phyloP scores from a whole-genome alignment of 1,140 invertebrate genomes.

The Antheraea pernyi region DNA sequence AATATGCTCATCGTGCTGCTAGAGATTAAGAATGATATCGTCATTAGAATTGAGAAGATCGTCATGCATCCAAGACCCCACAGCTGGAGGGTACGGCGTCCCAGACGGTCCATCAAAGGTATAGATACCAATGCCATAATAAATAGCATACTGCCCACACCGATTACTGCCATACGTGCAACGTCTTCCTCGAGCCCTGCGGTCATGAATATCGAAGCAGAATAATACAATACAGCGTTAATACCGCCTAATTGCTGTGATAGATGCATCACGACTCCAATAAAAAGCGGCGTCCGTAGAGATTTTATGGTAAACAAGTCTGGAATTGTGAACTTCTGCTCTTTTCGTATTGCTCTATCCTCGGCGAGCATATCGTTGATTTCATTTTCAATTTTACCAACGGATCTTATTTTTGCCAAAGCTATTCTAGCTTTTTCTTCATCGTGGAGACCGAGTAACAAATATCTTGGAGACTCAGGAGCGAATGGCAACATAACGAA shows the following conservation, averaged over 20 bases:
- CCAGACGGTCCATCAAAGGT: constrained; percentile 94
- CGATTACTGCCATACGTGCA: constrained; percentile 93
- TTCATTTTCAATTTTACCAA: constrained; percentile 87
- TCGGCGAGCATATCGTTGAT: constrained; percentile 94
- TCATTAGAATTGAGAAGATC: constrained; percentile 95
- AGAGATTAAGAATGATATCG: constrained; percentile 84
- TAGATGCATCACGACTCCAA: constrained; percentile 96
- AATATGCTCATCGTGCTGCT: constrained; percentile 80
- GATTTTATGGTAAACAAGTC: constrained; percentile 89
- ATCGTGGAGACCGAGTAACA: constrained; percentile 91
- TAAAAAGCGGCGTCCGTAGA: constrained; percentile 90
- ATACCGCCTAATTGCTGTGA: constrained; percentile 97
- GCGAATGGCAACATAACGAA: constrained; percentile 91
- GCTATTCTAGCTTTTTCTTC: constrained; percentile 89
- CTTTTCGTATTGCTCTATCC: constrained; percentile 89
- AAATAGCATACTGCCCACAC: constrained; percentile 96
- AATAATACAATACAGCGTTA: constrained; percentile 97
- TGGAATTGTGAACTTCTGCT: constrained; percentile 89
- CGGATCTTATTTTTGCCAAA: constrained; percentile 59
- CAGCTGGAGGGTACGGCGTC: constrained; percentile 92
- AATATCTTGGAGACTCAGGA: constrained; percentile 89
- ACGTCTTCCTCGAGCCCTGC: constrained; percentile 88
- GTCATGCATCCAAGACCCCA: constrained; percentile 95
- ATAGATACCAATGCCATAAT: constrained; percentile 95
- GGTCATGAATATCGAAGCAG: constrained; percentile 89